Percentiles rank a stretch among this genome's conserved stretches.
These are phyloP conservation scores for Irena cyanogastra DNA, from an alignment of 2,113 vertebrate genomes.

Conservation along the genomic window DNA sequence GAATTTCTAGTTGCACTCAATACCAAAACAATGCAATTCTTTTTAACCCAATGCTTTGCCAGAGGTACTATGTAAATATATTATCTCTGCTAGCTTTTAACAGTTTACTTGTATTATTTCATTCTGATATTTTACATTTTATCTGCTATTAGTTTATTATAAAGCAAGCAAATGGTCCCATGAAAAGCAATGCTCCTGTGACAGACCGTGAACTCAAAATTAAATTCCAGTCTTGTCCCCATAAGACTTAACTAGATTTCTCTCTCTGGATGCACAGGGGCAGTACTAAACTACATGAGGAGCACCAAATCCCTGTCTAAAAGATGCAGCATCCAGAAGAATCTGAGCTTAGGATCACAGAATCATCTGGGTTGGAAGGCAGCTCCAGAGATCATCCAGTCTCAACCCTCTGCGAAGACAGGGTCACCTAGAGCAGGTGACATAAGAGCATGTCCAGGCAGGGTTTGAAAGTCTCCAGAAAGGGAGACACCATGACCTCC, in stretches of 20 bases:
- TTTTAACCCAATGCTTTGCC: neutral
- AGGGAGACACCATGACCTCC: neutral
- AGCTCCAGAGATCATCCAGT: neutral
- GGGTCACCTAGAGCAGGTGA: neutral
- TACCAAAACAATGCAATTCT: neutral
- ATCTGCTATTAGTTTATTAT: neutral
- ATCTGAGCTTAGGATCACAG: neutral
- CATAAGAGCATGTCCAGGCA: neutral
- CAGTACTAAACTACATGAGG: fast-evolving
- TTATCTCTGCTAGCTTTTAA: neutral
- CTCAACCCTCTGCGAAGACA: neutral
- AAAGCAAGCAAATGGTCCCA: neutral
- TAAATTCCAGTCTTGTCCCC: neutral
- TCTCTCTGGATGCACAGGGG: neutral
- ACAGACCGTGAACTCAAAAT: neutral
- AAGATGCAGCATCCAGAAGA: neutral
- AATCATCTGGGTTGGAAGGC: neutral
- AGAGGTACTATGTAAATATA: neutral
- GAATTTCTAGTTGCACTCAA: neutral
- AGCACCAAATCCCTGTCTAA: neutral
- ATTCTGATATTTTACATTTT: neutral
- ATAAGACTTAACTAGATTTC: neutral
- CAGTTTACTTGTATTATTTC: neutral
- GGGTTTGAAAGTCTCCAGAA: neutral
- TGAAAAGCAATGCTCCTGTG: neutral